Percentiles rank a stretch among this genome's conserved stretches.
Conservation (phyloP, 2,797 vertebrate species). For the Poeciliopsis infans region DNA sequence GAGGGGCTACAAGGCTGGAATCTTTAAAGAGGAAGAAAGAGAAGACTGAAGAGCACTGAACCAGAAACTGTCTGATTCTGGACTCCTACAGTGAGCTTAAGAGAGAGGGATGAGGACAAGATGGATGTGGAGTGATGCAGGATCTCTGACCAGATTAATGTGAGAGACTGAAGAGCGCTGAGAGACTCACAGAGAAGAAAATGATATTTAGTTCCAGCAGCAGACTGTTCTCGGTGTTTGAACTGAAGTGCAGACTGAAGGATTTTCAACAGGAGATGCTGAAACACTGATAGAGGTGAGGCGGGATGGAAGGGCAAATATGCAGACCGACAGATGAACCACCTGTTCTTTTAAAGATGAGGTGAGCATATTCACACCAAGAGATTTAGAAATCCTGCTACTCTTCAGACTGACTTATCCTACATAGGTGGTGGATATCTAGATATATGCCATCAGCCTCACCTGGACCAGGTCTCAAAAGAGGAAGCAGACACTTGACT, state of each 20-base stretch:
- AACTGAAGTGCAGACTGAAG: conserved; percentile 25
- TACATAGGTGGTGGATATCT: conserved; percentile 21
- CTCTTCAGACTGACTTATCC: conserved; percentile 3
- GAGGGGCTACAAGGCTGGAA: conserved; percentile 57
- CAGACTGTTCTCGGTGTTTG: conserved; percentile 47
- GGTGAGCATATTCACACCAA: conserved; percentile 41
- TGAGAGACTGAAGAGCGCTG: conserved; percentile 43
- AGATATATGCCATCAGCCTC: conserved; percentile 9
- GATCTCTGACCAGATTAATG: conserved; percentile 59
- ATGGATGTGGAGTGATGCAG: conserved; percentile 52
- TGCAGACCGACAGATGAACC: conserved; percentile 50
- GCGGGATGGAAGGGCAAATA: conserved; percentile 48
- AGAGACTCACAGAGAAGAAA: conserved; percentile 55
- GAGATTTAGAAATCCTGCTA: neutral
- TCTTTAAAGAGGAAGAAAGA: conserved; percentile 41
- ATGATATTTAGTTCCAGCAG: conserved; percentile 65
- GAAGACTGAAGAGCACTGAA: conserved; percentile 37
- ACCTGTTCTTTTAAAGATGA: conserved; percentile 50
- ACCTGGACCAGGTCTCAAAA: conserved; percentile 41
- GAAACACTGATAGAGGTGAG: conserved; percentile 22
- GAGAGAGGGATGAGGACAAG: conserved; percentile 47
- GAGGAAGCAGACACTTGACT: conserved; percentile 18
- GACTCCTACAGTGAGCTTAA: conserved; percentile 60
- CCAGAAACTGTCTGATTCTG: conserved; percentile 50
- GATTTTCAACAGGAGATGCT: conserved; percentile 25